Percentiles rank a stretch among this genome's conserved stretches.
phyloP scores from a whole-genome alignment of 2,797 vertebrate genomes.

The Tragopan temminckii region DNA sequence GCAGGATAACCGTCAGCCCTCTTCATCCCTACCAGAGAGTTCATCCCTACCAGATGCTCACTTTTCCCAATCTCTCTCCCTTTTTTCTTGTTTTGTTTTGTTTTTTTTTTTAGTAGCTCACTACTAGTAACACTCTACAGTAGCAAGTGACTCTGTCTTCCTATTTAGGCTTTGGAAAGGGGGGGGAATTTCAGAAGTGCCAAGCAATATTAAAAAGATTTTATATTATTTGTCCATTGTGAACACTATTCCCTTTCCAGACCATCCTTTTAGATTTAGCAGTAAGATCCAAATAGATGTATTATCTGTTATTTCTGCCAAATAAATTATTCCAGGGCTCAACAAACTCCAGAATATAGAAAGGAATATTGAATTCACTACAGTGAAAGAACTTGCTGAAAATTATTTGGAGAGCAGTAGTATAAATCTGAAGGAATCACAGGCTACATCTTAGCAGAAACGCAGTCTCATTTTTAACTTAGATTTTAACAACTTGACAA shows the following conservation, averaged over 20 bases:
- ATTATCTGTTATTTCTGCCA: not conserved
- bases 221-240: not conserved
- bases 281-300: not conserved
- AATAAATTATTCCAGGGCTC: not conserved
- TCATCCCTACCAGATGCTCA: not conserved
- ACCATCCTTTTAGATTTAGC: not conserved
- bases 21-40: conserved; percentile 18
- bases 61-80: not conserved
- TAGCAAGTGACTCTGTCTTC: conserved; percentile 6
- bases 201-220: not conserved
- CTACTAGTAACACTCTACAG: not conserved
- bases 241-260: not conserved
- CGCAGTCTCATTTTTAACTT: not conserved
- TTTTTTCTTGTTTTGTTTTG: no score
- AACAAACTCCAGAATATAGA: not conserved
- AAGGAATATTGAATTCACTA: not conserved
- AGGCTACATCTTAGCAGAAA: not conserved
- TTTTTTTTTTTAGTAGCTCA: not conserved
- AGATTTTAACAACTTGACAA: not conserved
- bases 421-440: not conserved
- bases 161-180: not conserved
- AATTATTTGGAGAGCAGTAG: not conserved
- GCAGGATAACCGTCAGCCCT: conserved; percentile 6
- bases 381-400: not conserved
- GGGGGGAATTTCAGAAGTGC: not conserved